phyloP scores from a whole-genome alignment of 2,888 invertebrate genomes.

The Platypus cylindrus region DNA sequence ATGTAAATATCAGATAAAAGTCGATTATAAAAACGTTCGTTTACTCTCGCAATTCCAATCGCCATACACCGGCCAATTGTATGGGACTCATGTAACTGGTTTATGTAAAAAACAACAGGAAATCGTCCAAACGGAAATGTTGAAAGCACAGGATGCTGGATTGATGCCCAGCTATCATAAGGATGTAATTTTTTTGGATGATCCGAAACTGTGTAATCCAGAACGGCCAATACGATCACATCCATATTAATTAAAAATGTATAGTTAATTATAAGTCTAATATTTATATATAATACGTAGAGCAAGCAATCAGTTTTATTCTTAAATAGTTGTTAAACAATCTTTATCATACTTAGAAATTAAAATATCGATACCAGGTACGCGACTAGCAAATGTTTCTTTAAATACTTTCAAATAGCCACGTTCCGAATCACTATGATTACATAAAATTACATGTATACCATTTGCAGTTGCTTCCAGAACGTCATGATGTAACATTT shows the following conservation, averaged over 20 bases:
- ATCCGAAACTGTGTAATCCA: constrained; percentile 85
- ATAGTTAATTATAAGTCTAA: not conserved
- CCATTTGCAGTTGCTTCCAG: constrained; percentile 74
- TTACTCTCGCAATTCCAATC: constrained; percentile 93
- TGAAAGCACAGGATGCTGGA: constrained; percentile 62
- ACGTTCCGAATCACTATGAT: constrained; percentile 89
- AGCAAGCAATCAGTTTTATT: not conserved
- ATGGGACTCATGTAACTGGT: constrained; percentile 87
- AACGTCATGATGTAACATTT: constrained; percentile 92
- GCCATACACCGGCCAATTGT: constrained; percentile 84
- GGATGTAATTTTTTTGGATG: constrained; percentile 63
- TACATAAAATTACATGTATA: constrained; percentile 71
- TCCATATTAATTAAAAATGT: constrained; percentile 44
- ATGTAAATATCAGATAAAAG: constrained; percentile 67
- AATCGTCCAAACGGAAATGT: constrained; percentile 58
- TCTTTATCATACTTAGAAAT: constrained; percentile 65
- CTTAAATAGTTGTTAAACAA: constrained; percentile 59
- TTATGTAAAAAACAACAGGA: constrained; percentile 74
- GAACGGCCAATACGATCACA: constrained; percentile 71
- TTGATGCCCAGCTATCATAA: constrained; percentile 77
- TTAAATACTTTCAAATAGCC: constrained; percentile 62
- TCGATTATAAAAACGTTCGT: constrained; percentile 84
- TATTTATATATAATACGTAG: not conserved
- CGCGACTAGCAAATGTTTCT: constrained; percentile 24
- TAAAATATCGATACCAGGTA: constrained; percentile 39